phyloP scores from a whole-genome alignment of 1,140 invertebrate species.

The Helicorthomorpha holstii region DNA sequence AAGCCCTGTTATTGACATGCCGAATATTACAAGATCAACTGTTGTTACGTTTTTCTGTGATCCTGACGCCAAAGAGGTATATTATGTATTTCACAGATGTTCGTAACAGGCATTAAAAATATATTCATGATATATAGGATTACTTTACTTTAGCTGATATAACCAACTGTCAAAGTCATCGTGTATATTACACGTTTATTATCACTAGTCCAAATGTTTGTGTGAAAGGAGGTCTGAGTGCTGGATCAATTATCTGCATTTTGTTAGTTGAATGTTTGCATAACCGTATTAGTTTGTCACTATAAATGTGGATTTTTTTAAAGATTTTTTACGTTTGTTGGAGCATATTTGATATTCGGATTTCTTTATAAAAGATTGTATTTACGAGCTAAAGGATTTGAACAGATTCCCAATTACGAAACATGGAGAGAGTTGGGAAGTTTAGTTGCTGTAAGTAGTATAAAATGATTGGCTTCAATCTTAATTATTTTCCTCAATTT shows the following conservation, averaged over 20 bases:
- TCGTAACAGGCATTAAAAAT: too few relatives aligned
- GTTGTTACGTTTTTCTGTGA: too few relatives aligned
- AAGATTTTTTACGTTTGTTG: conserved; percentile 18
- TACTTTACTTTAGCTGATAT: too few relatives aligned
- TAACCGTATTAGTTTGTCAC: neutral
- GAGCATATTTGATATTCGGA: conserved; percentile 23
- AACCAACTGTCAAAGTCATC: too few relatives aligned
- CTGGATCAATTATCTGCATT: neutral
- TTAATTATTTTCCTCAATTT: neutral
- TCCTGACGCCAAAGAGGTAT: too few relatives aligned
- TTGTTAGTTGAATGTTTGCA: neutral
- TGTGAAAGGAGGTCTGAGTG: neutral
- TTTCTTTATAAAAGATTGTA: conserved; percentile 24
- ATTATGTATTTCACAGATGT: too few relatives aligned
- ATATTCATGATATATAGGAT: too few relatives aligned
- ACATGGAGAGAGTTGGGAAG: conserved; percentile 30
- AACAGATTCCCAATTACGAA: conserved; percentile 27
- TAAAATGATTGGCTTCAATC: neutral
- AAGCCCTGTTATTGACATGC: too few relatives aligned
- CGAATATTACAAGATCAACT: too few relatives aligned
- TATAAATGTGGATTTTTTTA: conserved; percentile 2
- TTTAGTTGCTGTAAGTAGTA: conserved; percentile 23
- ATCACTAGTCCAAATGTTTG: too few relatives aligned
- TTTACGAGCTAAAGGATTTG: conserved; percentile 25
- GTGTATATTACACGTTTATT: too few relatives aligned